Evolutionary conservation across 2,113 vertebrate species (phyloP), one percentile per base, ranked within the genome.

Genomic region (Vimba vimba): DNA sequence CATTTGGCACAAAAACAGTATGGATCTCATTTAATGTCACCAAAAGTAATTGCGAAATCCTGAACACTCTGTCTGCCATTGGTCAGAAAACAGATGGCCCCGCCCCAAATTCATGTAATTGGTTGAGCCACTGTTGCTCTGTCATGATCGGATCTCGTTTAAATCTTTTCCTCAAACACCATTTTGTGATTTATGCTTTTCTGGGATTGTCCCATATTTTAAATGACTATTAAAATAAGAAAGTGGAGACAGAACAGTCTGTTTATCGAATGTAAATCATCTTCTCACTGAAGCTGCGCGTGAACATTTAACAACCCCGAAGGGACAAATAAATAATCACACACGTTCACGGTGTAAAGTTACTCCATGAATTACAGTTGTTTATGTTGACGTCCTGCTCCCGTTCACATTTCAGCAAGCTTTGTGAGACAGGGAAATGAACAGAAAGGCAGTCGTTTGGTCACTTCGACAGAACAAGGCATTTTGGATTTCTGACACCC

Each of bases 241-340:
- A 77, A 55, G 47, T 55, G 7, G 17, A 55, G 25, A 19, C 19
- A 39, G 55, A 79, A 8, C 36, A 62, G 33, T 79, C 77, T 36
- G 21, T 43, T 79, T 39, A 62, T 62, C 60, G 43, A 79, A 43
- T 79, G 57, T 43, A 79, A 79, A 62, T 43, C 21, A n/a, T 79
- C 11, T 60, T 79, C 55, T 59, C 77, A 39, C 77, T 60, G 52
- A 59, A 60, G 55, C 77, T 13, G 10, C 1, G 6, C 12, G 4
- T 4, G 10, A 33, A 60, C 55, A 79, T 60, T 79, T 60, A 39
- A 79, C 50, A 59, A 30, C 77, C 76, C 77, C 9, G 57, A 79
- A 79, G 77, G 77, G 36, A 79, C 77, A 62, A 62, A 79, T 6
- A 25, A 55, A 60, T 43, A 62, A 79, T 79, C 77, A 43, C 21